Evolutionary conservation across 2,888 invertebrate genomes (phyloP).

Genomic region (Odontomyia ornata): DNA sequence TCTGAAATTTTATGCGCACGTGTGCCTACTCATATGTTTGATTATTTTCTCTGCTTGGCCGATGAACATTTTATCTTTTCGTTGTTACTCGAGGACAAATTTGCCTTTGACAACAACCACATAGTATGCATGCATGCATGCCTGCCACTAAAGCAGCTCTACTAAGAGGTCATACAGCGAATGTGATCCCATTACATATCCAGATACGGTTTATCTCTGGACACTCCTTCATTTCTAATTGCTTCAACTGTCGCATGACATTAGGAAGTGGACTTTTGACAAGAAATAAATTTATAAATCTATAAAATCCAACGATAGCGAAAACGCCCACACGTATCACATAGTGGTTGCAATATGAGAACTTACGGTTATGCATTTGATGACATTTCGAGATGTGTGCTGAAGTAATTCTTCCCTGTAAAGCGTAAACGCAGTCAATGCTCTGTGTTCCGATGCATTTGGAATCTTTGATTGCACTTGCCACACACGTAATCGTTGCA

Average conservation of each 20-base stretch:
- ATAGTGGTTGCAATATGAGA: background rate
- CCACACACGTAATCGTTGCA: no score
- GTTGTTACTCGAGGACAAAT: background rate
- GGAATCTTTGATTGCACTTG: no score
- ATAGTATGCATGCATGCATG: background rate
- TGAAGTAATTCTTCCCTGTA: no score
- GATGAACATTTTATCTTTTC: no score
- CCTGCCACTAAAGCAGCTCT: background rate
- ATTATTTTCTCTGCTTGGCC: background rate
- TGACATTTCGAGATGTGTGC: no score
- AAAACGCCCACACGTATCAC: background rate
- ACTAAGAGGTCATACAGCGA: background rate
- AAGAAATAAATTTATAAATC: constrained; percentile 13
- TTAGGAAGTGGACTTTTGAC: constrained; percentile 8
- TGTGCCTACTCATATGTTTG: background rate
- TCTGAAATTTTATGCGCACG: background rate
- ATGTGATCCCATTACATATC: constrained; percentile 2
- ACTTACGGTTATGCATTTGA: no score
- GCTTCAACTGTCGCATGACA: background rate
- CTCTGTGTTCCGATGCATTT: background rate
- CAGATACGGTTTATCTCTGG: background rate
- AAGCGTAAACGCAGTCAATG: background rate
- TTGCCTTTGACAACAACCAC: background rate
- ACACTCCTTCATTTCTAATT: background rate
- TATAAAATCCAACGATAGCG: background rate